phyloP scores from a whole-genome alignment of 2,113 vertebrate genomes.

The Eudyptes chrysolophus region DNA sequence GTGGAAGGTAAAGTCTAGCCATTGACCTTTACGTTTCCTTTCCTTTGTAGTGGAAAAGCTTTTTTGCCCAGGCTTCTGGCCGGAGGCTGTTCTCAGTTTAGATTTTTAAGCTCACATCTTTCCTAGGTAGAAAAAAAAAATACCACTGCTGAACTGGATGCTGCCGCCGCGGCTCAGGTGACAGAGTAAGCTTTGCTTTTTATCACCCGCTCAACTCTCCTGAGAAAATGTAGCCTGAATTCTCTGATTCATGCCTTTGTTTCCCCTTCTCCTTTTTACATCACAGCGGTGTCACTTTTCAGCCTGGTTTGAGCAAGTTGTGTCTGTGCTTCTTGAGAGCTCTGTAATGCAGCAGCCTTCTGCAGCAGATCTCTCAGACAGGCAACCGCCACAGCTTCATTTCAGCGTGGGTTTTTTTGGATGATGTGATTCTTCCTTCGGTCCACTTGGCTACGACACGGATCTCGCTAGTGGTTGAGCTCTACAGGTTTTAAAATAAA shows the following conservation, averaged over 20 bases:
- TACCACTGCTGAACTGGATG: background rate
- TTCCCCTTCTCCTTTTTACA: background rate
- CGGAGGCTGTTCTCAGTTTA: background rate
- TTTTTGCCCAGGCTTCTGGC: background rate
- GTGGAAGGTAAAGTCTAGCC: conserved; percentile 49
- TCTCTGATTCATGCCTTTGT: background rate
- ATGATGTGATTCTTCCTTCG: background rate
- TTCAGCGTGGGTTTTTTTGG: background rate
- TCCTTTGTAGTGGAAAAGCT: conserved; percentile 16
- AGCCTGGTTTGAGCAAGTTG: background rate
- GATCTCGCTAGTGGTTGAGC: background rate
- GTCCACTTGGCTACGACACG: background rate
- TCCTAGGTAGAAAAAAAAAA: background rate
- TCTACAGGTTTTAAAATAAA: background rate
- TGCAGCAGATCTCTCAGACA: background rate
- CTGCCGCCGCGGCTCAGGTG: background rate
- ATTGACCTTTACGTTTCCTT: conserved; percentile 28
- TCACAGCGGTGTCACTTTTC: background rate
- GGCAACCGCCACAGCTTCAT: fast-evolving
- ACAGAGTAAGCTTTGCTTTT: background rate
- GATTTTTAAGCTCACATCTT: background rate
- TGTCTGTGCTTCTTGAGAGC: background rate
- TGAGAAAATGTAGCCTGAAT: background rate
- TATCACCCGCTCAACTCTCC: fast-evolving
- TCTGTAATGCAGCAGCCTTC: background rate